These are phyloP conservation scores for Danionella dracula DNA, from an alignment of 2,797 vertebrate genomes.

Conservation along the genomic window DNA sequence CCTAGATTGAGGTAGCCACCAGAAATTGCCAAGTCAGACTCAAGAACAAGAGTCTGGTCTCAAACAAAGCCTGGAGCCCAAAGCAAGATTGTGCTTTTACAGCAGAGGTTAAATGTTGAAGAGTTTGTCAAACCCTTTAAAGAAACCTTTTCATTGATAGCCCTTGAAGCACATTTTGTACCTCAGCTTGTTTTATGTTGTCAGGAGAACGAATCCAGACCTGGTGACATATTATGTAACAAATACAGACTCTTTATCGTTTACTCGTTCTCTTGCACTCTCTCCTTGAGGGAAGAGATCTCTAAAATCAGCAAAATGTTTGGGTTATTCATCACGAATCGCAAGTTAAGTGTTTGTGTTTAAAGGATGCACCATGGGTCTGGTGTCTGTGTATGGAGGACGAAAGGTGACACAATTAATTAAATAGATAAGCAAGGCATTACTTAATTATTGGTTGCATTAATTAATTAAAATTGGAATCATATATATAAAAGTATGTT, in stretches of 20 bases:
- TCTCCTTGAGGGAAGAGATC: neutral
- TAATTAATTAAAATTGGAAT: too few relatives aligned
- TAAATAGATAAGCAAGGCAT: too few relatives aligned
- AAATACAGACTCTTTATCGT: neutral
- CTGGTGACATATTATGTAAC: slow-evolving; percentile 12
- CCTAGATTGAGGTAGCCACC: too few relatives aligned
- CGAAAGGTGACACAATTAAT: too few relatives aligned
- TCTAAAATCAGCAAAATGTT: neutral
- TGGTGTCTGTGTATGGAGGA: neutral
- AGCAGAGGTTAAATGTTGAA: slow-evolving; percentile 35
- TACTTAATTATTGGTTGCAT: too few relatives aligned
- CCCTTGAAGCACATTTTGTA: slow-evolving; percentile 30
- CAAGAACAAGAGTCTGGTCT: neutral
- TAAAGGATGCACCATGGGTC: neutral
- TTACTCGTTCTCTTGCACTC: neutral
- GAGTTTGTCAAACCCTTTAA: slow-evolving; percentile 29
- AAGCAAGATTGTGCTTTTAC: slow-evolving; percentile 18
- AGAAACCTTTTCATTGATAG: slow-evolving; percentile 34
- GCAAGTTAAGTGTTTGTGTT: neutral
- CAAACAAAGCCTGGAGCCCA: neutral
- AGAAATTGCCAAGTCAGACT: too few relatives aligned
- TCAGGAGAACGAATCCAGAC: neutral
- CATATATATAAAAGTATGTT: too few relatives aligned
- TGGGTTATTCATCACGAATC: slow-evolving; percentile 3
- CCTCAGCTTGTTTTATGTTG: slow-evolving; percentile 17